Evolutionary conservation across 2,797 vertebrate genomes (phyloP), one percentile per base, ranked within the genome.

Genomic region (Corythornis leucogaster): DNA sequence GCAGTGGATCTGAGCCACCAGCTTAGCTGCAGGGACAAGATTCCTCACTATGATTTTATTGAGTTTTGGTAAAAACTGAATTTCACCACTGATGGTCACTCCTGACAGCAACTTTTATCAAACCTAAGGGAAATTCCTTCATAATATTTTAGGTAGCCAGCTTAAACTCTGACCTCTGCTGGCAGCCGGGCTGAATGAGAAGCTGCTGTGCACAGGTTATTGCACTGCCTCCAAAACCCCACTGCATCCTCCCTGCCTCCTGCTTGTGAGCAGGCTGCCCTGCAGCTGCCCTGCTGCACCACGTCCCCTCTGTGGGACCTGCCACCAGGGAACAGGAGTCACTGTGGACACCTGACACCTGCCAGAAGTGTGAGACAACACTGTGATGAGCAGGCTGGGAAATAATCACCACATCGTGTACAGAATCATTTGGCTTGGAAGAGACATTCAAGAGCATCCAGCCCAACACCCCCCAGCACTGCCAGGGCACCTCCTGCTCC

Each of bases 161-260:
- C 25, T 82, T 89, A n/a, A 74, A 62, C 46, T 40, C 78, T 89
- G 94, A 95, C 92, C 92, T 92, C 92, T 94, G 8, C 82, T 83
- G 94, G 86, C 71, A 89, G 59, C 18, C 0, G 1, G 40, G 55
- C 33, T 64, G 42, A 80, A n/a, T 12, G 4, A 50, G 57, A 48
- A 80, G n/a, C 33, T 6, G 42, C 16, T 71, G 28, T 2, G 3
- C 7, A 30, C 3, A 18, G 58, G 68, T 54, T 68, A 22, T 6
- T 50, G 66, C 43, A 8, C 8, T n/a, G 50, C 59, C 42, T 62
- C 24, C 63, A 40, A 40, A 40, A 51, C 5, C 7, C 15, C 33
- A 25, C 22, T 25, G n/a, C 15, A 3, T 17, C n/a, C 31, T 45
- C 40, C n/a, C 63, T 30, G 20, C 9, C 31, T 58, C 42, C 35